These are phyloP conservation scores for Eledona agricola DNA, from an alignment of 2,888 invertebrate genomes.

Conservation along the genomic window DNA sequence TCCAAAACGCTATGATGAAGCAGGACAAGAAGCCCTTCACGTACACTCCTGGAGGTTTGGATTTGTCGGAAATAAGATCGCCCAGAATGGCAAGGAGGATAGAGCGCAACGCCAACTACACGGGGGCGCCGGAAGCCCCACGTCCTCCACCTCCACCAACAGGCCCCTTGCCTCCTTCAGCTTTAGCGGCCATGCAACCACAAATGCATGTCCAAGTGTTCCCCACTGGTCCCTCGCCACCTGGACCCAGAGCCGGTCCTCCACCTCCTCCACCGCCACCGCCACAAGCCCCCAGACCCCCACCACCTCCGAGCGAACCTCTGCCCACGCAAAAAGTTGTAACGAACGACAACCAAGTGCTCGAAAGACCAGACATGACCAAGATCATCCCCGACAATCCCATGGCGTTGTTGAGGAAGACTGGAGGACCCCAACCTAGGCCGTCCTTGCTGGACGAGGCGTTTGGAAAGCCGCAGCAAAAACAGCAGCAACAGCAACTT, in stretches of 20 bases:
- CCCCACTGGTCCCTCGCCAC: slow-evolving; percentile 52
- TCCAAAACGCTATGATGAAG: slow-evolving; percentile 94
- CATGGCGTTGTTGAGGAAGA: slow-evolving; percentile 74
- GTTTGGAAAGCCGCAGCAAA: slow-evolving; percentile 32
- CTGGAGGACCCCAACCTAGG: slow-evolving; percentile 67
- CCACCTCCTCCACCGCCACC: slow-evolving; percentile 65
- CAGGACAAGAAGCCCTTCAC: slow-evolving; percentile 97
- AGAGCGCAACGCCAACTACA: slow-evolving; percentile 75
- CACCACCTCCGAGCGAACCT: slow-evolving; percentile 69
- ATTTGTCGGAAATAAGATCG: slow-evolving; percentile 88
- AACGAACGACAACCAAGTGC: slow-evolving; percentile 62
- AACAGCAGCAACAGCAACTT: slow-evolving; percentile 57
- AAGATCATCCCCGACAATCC: slow-evolving; percentile 74
- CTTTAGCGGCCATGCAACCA: slow-evolving; percentile 70
- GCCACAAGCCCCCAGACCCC: slow-evolving; percentile 62
- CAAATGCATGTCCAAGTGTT: slow-evolving; percentile 73
- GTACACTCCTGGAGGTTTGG: slow-evolving; percentile 93
- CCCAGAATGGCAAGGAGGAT: slow-evolving; percentile 88
- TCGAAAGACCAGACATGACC: slow-evolving; percentile 76
- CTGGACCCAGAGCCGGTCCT: slow-evolving; percentile 41
- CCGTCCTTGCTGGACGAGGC: slow-evolving; percentile 54
- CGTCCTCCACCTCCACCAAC: slow-evolving; percentile 56
- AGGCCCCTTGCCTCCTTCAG: slow-evolving; percentile 70
- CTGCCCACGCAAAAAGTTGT: slow-evolving; percentile 65
- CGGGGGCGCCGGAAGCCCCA: slow-evolving; percentile 69